A percentile compares a stretch with the other conserved stretches of the same genome.
Conservation (phyloP, 1,140 invertebrate genomes). For the Dreissena rostriformis region DNA sequence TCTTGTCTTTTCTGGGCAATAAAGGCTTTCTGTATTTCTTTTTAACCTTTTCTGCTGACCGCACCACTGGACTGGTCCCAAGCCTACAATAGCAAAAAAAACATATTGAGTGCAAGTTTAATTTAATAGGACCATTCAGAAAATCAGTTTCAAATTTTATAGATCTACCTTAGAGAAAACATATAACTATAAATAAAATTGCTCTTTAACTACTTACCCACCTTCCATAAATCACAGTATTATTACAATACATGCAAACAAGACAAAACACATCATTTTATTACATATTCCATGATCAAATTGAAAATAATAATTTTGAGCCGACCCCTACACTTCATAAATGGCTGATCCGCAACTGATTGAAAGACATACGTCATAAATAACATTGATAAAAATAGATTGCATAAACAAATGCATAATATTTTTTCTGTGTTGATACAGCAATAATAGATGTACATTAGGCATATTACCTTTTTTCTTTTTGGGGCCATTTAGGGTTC, state of each 20-base stretch:
- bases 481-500: conserved; percentile 7
- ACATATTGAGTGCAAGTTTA: background rate
- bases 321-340: conserved; percentile 3
- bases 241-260: conserved; percentile 2
- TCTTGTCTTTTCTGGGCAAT: conserved; percentile 1
- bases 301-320: conserved; percentile 16
- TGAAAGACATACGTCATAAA: background rate
- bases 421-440: background rate
- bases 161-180: background rate
- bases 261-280: background rate
- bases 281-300: background rate
- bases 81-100: background rate
- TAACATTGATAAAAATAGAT: background rate
- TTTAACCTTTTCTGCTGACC: conserved; percentile 12
- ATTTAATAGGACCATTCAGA: too few relatives aligned
- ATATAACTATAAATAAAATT: background rate
- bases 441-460: background rate
- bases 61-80: conserved; percentile 11
- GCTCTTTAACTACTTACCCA: background rate
- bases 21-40: conserved; percentile 1
- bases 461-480: conserved; percentile 30
- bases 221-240: background rate
- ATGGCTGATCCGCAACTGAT: conserved; percentile 7
- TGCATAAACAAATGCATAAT: conserved; percentile 17
- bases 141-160: background rate